Base-by-base conservation (phyloP, 2,113 vertebrate species). In the Lophius piscatorius region DNA sequence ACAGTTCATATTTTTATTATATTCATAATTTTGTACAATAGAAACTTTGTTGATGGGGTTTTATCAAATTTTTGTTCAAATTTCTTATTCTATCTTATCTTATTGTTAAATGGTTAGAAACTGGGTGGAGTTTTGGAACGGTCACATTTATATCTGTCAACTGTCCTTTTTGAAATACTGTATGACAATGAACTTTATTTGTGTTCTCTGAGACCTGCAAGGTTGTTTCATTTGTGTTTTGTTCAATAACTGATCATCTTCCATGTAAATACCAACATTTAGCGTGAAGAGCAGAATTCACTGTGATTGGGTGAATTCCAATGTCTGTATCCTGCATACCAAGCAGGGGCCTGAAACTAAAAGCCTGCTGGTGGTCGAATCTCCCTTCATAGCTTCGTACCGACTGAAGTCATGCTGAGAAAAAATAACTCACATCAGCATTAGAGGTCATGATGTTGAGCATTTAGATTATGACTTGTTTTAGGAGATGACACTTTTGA, bases 401-500 rank as follows among this genome's bases (percentile, higher is more conserved):
- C 10, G 13, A 4, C 29, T 21, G 29, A 17, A 16, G 36, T 17
- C 22, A 10, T 29, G 8, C 50, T 18, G 50, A 17, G 50, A 40
- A 6, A 9, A 9, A 13, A 17, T n/a, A n/a, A 13, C 35, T 44
- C 26, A 0, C 14, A 2, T 1, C 7, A 6, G 17, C 12, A 64
- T 48, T n/a, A 36, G 12, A 73, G 21, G 51, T 41, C 13, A 7
- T 44, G 20, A 35, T 36, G 9, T 36, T 6, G 17, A 14, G 24
- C 38, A 11, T 13, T 18, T 41, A 45, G 0, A 0, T 16, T 28
- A 49, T 23, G 5, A 14, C 13, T 48, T 29, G n/a, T n/a, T n/a
- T n/a, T n/a, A n/a, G n/a, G n/a, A 60, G 2, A 29, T 39, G 23
- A 24, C 44, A 39, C 29, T 1, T 41, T 24, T 52, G 36, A 76